Evolutionary conservation across 2,113 vertebrate genomes (phyloP), one percentile per base, ranked within the genome.

Genomic region (Microtus richardsoni): DNA sequence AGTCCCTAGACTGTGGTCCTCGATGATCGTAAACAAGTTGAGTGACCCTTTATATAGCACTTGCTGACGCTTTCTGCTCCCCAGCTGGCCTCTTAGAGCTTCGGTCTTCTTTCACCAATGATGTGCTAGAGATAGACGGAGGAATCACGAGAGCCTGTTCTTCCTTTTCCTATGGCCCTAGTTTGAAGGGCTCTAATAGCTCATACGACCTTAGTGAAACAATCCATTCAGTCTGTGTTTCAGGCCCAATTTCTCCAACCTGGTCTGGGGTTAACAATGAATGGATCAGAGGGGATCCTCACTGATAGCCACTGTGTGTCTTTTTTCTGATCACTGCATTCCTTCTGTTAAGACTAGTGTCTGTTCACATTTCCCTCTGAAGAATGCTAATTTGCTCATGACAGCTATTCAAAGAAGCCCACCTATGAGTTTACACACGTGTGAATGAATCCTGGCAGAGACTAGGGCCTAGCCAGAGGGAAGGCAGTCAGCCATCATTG

Each of bases 131-230:
- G 47, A 24, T 7, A 17, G 58, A 85, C 10, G 2, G 7, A 21
- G 14, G 12, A 24, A 10, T 1, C 14, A 28, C 33, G 6, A 39
- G 30, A 64, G 14, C 14, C 3, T 3, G 52, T 71, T 9, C n/a
- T 21, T 17, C 33, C 19, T 41, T 82, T 75, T 13, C 14, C 4
- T 8, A 0, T 52, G 2, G 1, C 33, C 24, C 7, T 73, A 39
- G 44, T 36, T 49, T 21, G 44, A 62, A 41, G 39, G 49, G 39
- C 28, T 85, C 16, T 64, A 24, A 0, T 44, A 66, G 22, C 22
- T 54, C 70, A 6, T 22, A 52, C 28, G 7, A 3, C 0, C n/a
- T 44, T 17, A 14, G 39, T 87, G 49, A 58, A 91, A 74, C 1
- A 33, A 47, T 17, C 47, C 22, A 1, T 78, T n/a, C 30, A 30